phyloP scores from a whole-genome alignment of 2,797 vertebrate species.

The Syncerus caffer region DNA sequence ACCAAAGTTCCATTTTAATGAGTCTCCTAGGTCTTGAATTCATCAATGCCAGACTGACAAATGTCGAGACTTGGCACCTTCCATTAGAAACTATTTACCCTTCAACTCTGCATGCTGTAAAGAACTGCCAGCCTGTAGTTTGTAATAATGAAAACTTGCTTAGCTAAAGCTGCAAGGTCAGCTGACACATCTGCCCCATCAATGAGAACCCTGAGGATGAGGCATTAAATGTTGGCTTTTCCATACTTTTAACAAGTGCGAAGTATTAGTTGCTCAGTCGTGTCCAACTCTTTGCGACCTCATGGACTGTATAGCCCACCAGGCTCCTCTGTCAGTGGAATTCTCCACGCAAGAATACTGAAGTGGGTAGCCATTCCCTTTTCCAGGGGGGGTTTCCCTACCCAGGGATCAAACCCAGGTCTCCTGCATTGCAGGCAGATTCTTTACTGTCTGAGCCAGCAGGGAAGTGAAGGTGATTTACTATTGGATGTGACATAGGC shows the following conservation, averaged over 20 bases:
- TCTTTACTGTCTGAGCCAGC: neutral
- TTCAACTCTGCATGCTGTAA: neutral
- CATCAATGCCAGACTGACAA: conserved; percentile 51
- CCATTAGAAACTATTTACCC: conserved; percentile 52
- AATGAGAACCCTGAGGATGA: neutral
- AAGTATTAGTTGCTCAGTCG: neutral
- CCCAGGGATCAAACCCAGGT: neutral
- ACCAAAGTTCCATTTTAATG: conserved; percentile 35
- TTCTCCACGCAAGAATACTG: neutral
- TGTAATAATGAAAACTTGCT: neutral
- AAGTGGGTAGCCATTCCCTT: neutral
- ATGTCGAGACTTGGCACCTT: conserved; percentile 42
- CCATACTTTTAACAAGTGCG: neutral
- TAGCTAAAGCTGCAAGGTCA: neutral
- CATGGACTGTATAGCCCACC: neutral
- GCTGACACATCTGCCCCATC: neutral
- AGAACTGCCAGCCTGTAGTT: neutral
- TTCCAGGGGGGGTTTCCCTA: neutral
- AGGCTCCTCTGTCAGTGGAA: neutral
- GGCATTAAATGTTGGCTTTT: neutral
- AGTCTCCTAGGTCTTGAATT: conserved; percentile 45
- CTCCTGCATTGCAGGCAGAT: neutral
- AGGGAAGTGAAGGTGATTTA: neutral
- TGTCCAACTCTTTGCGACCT: neutral
- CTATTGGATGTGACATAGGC: neutral